phyloP scores from a whole-genome alignment of 2,797 vertebrate species.

The Sylvia borin region DNA sequence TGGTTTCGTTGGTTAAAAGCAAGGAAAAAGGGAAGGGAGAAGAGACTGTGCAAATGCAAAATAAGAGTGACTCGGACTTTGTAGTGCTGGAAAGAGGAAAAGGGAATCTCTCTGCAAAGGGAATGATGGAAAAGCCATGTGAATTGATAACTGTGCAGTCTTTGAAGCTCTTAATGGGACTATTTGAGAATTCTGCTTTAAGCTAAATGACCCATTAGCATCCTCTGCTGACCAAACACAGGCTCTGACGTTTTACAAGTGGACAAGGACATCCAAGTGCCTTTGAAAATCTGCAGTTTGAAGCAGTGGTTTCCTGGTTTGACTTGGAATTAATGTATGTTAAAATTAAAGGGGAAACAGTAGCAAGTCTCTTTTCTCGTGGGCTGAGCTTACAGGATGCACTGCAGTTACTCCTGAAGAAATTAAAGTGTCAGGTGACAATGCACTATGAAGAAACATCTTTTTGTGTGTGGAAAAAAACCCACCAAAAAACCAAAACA shows the following conservation, averaged over 20 bases:
- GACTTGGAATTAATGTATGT: neutral
- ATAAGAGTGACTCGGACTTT: neutral
- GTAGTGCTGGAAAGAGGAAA: neutral
- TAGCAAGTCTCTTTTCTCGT: neutral
- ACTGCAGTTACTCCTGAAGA: neutral
- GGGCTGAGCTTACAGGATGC: neutral
- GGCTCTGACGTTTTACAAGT: neutral
- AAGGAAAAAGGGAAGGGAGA: neutral
- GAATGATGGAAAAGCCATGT: neutral
- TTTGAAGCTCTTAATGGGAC: neutral
- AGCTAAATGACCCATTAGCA: slow-evolving; percentile 26
- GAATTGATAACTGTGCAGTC: neutral
- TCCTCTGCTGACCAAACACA: slow-evolving; percentile 34
- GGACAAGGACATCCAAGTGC: neutral
- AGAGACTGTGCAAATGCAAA: neutral
- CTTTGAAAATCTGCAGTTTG: neutral
- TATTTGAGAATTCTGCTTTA: neutral
- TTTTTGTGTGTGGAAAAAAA: neutral
- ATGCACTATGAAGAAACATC: neutral
- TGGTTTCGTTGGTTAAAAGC: neutral
- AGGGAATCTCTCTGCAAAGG: neutral
- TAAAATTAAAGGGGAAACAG: neutral
- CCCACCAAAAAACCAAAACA: neutral
- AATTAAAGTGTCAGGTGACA: neutral
- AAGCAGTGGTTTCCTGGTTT: neutral